Evolutionary conservation across 2,888 invertebrate genomes (phyloP).

Genomic region (Apodemia zela): DNA sequence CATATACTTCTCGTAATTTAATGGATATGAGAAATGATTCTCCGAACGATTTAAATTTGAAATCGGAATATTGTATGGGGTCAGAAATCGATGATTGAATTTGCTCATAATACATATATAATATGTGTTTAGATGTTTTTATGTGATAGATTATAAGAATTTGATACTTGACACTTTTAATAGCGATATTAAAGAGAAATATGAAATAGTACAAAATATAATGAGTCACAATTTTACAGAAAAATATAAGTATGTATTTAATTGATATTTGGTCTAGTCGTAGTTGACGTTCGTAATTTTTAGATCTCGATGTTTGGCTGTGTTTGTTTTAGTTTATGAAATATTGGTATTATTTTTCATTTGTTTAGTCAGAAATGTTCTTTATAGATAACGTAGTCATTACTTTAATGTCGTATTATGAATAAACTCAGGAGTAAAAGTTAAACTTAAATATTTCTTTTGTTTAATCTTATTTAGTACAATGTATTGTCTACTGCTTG

Average conservation of each 20-base stretch:
- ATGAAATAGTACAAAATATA: conserved; percentile 35
- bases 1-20: conserved; percentile 50
- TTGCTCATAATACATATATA: conserved; percentile 17
- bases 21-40: conserved; percentile 58
- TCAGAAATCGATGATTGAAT: conserved; percentile 65
- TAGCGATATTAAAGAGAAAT: conserved; percentile 19
- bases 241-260: conserved; percentile 17
- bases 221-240: conserved; percentile 27
- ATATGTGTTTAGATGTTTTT: conserved; percentile 35
- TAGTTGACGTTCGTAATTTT: conserved; percentile 23
- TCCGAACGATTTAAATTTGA: conserved; percentile 62
- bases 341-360: background rate
- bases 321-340: conserved; percentile 48
- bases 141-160: conserved; percentile 42
- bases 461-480: too few species aligned
- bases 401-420: background rate
- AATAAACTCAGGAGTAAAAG: background rate
- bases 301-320: conserved; percentile 72
- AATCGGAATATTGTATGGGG: conserved; percentile 61
- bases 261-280: conserved; percentile 30
- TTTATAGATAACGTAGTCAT: background rate
- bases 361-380: background rate
- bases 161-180: conserved; percentile 22
- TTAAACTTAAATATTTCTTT: too few species aligned
- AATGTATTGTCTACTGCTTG: too few species aligned